Evolutionary conservation across 2,888 invertebrate species (phyloP), one percentile per base, ranked within the genome.

Genomic region (Mellilla xanthometata): DNA sequence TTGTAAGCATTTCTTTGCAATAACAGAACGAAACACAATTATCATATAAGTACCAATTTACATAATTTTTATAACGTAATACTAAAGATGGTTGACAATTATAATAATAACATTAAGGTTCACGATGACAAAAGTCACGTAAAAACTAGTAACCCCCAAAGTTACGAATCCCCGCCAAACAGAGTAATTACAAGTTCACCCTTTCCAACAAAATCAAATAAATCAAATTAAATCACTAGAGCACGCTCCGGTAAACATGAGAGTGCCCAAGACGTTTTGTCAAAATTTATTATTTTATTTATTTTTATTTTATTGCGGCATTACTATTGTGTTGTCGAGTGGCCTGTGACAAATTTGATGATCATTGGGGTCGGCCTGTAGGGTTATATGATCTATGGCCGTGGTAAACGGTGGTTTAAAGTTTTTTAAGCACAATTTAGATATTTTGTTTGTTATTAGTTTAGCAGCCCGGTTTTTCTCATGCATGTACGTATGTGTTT

Each of bases 231-330:
- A 81, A 84, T 77, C 66, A 86, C 81, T 88, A 75, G 68, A 77
- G 70, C 74, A 78, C 86, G 89, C 86, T 82, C 66, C 72, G 63
- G 59, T 57, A 76, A 76, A 62, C 80, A 68, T 73, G 69, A 76
- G 80, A 89, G 88, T 83, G 87, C 82, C 82, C 81, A 89, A 89
- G 89, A 89, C 89, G 88, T 89, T 89, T 89, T 89, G 89, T 89
- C 84, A 87, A 87, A 55, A 84, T 86, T 87, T 87, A 87, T 87
- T 87, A 88, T 88, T 87, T 86, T 84, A 87, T 89, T 88, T 84
- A 83, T 83, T 68, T 75, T 66, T 81, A 84, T 83, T 87, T 88
- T 86, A 81, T 79, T 83, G 81, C 75, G 75, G 72, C 68, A 60
- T 77, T 75, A 71, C 72, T 69, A 79, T 88, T 88, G 87, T 88